A percentile compares a stretch with the other conserved stretches of the same genome.
phyloP scores from a whole-genome alignment of 1,140 invertebrate species.

The Drosophila guanche region DNA sequence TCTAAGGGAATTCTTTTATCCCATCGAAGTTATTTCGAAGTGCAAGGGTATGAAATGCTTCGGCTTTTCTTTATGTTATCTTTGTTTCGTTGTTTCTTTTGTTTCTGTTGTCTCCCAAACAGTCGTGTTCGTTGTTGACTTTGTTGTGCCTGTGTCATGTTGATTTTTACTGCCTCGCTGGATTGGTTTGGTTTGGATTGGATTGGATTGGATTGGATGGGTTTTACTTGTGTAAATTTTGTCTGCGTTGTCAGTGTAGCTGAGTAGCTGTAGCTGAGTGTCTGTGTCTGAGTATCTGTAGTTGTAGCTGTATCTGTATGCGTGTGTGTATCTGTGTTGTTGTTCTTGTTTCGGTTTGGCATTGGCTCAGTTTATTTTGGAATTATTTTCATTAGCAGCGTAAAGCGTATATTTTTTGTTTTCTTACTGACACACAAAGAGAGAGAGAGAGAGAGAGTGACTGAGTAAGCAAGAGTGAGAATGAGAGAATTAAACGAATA shows the following conservation, averaged over 20 bases:
- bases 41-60: too few relatives aligned
- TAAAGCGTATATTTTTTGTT: constrained; percentile 15
- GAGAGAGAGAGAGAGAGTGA: neutral
- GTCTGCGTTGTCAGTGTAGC: constrained; percentile 7
- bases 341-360: constrained; percentile 62
- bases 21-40: too few relatives aligned
- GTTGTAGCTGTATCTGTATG: constrained; percentile 17
- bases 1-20: too few relatives aligned
- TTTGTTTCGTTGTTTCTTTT: neutral
- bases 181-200: constrained; percentile 29
- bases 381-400: constrained; percentile 52
- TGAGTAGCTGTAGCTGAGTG: neutral
- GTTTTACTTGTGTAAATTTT: constrained; percentile 48
- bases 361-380: constrained; percentile 58
- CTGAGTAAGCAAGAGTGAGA: neutral
- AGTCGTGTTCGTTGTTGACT: constrained; percentile 19
- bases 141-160: constrained; percentile 41
- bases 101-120: constrained; percentile 11
- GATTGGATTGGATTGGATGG: constrained; percentile 38
- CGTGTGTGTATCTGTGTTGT: constrained; percentile 47
- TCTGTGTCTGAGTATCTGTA: constrained; percentile 10
- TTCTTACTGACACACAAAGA: constrained; percentile 18
- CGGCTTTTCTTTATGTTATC: constrained; percentile 6
- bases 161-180: constrained; percentile 49
- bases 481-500: constrained; percentile 13